phyloP scores from a whole-genome alignment of 2,888 invertebrate species.

The Agrotis ipsilon region DNA sequence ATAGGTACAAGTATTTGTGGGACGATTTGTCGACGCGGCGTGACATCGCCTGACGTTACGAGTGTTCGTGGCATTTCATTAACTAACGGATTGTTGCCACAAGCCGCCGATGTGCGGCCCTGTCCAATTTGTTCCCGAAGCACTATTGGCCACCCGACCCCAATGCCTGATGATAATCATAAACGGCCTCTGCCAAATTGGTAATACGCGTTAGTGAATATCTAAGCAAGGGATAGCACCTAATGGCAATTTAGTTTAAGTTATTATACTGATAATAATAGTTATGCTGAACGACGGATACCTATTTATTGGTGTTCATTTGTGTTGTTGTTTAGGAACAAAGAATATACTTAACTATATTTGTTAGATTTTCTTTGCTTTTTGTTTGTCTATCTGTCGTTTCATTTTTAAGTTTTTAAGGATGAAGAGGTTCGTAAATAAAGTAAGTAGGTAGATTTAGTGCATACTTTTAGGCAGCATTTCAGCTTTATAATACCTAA shows the following conservation, averaged over 20 bases:
- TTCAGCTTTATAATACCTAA: neutral
- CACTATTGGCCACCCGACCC: constrained; percentile 50
- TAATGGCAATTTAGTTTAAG: constrained; percentile 61
- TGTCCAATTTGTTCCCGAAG: constrained; percentile 67
- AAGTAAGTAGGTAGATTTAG: no score
- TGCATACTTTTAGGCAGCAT: neutral
- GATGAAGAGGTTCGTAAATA: no score
- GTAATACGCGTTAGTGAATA: constrained; percentile 64
- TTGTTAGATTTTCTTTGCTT: neutral
- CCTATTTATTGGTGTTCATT: constrained; percentile 33
- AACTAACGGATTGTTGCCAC: constrained; percentile 70
- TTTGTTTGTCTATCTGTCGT: neutral
- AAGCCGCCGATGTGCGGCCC: constrained; percentile 61
- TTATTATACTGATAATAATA: constrained; percentile 60
- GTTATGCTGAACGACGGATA: constrained; percentile 32
- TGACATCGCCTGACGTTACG: constrained; percentile 59
- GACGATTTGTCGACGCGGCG: constrained; percentile 55
- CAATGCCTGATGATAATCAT: constrained; percentile 59
- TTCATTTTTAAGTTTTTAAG: no score
- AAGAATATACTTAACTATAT: constrained; percentile 18
- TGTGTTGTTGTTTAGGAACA: constrained; percentile 14
- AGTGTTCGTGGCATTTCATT: constrained; percentile 71
- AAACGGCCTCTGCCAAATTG: constrained; percentile 55
- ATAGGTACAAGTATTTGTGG: constrained; percentile 56
- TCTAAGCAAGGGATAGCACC: constrained; percentile 62